A percentile compares a stretch with the other conserved stretches of the same genome.
Conservation (phyloP, 2,113 vertebrate genomes). For the Sander lucioperca region DNA sequence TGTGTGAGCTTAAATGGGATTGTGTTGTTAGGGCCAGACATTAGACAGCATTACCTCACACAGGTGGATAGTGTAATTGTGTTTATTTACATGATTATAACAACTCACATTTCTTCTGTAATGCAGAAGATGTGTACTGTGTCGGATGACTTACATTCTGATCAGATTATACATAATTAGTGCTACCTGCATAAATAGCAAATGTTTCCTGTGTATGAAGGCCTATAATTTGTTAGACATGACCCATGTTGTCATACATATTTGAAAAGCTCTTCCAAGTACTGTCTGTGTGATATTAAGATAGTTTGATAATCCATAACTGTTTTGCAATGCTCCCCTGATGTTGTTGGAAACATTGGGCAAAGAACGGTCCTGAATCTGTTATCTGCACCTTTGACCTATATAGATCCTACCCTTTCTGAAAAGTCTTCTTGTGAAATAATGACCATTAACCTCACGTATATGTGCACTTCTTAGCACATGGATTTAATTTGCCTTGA, state of each 20-base stretch:
- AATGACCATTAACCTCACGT: not conserved
- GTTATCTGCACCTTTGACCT: slow-evolving; percentile 17
- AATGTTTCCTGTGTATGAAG: not conserved
- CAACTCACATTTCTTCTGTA: not conserved
- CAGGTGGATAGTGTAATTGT: not conserved
- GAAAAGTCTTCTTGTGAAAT: slow-evolving; percentile 11
- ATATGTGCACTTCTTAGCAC: not conserved
- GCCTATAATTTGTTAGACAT: not conserved
- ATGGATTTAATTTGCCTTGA: not conserved
- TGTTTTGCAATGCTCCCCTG: not conserved
- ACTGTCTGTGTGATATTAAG: not conserved
- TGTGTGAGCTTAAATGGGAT: slow-evolving; percentile 79
- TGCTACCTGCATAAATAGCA: not conserved
- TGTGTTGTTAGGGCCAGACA: slow-evolving; percentile 19
- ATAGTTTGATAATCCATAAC: not conserved
- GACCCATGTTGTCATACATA: not conserved
- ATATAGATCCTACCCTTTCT: not conserved
- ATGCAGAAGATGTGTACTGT: not conserved
- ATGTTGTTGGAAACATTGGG: not conserved
- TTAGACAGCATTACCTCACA: slow-evolving; percentile 7
- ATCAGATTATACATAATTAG: not conserved
- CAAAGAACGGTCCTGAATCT: not conserved
- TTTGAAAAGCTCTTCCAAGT: not conserved
- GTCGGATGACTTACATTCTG: not conserved
- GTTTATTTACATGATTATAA: slow-evolving; percentile 16